A percentile compares a stretch with the other conserved stretches of the same genome.
Evolutionary conservation across 2,113 vertebrate genomes (phyloP).

Genomic region (Synodontis membranacea): DNA sequence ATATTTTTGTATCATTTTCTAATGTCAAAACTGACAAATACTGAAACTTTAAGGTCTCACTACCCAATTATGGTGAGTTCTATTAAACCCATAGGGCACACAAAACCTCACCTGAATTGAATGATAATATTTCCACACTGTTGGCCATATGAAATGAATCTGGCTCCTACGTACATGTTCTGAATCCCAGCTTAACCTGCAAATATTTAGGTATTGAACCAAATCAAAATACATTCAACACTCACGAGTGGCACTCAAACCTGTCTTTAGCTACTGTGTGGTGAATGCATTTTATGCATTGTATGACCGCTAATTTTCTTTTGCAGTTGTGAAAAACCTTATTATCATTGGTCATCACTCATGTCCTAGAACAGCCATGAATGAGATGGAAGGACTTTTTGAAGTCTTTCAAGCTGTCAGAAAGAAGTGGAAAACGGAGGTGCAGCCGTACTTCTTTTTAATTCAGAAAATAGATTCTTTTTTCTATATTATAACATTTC

Average conservation of each 20-base stretch:
- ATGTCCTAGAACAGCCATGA: slow-evolving; percentile 73
- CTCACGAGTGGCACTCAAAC: not conserved
- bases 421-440: slow-evolving; percentile 75
- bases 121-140: not conserved
- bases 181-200: not conserved
- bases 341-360: slow-evolving; percentile 78
- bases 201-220: not conserved
- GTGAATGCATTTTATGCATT: not conserved
- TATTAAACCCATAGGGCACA: not conserved
- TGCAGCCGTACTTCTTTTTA: slow-evolving; percentile 34
- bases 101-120: not conserved
- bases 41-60: not conserved
- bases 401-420: slow-evolving; percentile 69
- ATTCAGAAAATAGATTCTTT: not conserved
- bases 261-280: not conserved
- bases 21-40: not conserved
- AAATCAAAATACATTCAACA: not conserved
- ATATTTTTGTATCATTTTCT: not conserved
- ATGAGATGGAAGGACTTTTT: slow-evolving; percentile 76
- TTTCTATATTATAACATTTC: no score
- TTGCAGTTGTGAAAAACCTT: slow-evolving; percentile 75
- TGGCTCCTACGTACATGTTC: not conserved
- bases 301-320: not conserved
- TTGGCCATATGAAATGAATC: not conserved
- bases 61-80: not conserved